phyloP scores from a whole-genome alignment of 1,140 invertebrate species.

The Kradibia gibbosae region DNA sequence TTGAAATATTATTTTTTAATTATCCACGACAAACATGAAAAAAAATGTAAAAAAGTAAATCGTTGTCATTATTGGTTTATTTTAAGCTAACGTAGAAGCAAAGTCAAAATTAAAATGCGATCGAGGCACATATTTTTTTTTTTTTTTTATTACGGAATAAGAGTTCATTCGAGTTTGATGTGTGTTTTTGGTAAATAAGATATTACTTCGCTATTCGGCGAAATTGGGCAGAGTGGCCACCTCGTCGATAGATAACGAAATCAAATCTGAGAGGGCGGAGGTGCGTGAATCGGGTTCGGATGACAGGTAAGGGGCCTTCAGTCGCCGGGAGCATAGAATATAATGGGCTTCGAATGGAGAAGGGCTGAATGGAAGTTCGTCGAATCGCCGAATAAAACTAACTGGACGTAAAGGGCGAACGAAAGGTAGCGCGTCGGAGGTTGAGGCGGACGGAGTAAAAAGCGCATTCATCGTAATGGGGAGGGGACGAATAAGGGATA shows the following conservation, averaged over 20 bases:
- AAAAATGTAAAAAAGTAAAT: too few species aligned
- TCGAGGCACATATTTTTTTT: too few species aligned
- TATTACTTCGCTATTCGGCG: too few species aligned
- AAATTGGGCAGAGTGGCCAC: background rate
- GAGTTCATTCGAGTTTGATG: too few species aligned
- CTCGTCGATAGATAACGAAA: background rate
- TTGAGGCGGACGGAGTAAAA: constrained; percentile 49
- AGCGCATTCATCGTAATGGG: constrained; percentile 66
- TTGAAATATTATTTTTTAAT: too few species aligned
- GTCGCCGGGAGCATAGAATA: constrained; percentile 5
- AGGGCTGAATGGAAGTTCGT: background rate
- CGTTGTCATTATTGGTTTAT: too few species aligned
- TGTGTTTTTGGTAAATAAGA: too few species aligned
- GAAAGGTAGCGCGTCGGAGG: background rate
- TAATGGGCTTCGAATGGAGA: constrained; percentile 13
- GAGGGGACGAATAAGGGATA: constrained; percentile 42
- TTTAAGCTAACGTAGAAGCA: too few species aligned
- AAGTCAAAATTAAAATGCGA: too few species aligned
- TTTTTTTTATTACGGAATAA: too few species aligned
- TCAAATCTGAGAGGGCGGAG: background rate
- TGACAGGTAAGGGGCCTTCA: too few species aligned
- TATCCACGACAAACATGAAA: too few species aligned
- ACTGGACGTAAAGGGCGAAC: background rate
- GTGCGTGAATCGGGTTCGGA: background rate
- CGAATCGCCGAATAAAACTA: background rate